Conservation (phyloP, 53 echinoderm and acorn worm genomes). For the Arbacia lixula region DNA sequence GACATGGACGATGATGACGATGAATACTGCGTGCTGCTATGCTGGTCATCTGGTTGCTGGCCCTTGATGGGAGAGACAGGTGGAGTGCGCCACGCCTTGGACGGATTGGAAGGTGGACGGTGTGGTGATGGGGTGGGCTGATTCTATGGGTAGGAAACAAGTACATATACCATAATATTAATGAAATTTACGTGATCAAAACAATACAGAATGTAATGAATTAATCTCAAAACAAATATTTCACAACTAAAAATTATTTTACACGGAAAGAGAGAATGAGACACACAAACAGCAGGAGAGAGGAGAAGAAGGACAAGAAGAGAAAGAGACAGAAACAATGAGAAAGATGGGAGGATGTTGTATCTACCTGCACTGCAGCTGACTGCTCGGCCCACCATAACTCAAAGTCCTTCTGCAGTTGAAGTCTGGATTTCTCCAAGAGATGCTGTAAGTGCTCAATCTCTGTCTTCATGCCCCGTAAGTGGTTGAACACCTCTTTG, state of each 20-base stretch:
- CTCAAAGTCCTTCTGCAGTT: conserved; percentile 98
- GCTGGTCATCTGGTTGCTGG: conserved; percentile 44
- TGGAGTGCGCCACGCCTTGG: conserved; percentile 96
- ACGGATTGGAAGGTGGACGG: conserved; percentile 80
- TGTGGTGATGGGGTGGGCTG: conserved; percentile 46
- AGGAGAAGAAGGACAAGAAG: background rate
- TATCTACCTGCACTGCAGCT: conserved; percentile 75
- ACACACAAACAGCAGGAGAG: background rate
- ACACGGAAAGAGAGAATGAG: too few species aligned
- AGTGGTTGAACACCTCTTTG: conserved; percentile 81
- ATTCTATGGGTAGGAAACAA: background rate
- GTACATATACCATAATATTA: background rate
- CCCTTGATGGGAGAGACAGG: conserved; percentile 79
- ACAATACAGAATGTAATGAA: too few species aligned
- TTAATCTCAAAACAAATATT: too few species aligned
- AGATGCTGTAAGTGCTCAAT: conserved; percentile 98
- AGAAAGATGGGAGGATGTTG: too few species aligned
- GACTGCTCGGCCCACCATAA: conserved; percentile 97
- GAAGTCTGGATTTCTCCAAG: conserved; percentile 91
- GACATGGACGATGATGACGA: conserved; percentile 1
- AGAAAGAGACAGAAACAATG: background rate
- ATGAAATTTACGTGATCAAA: too few species aligned
- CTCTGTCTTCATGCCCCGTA: conserved; percentile 91
- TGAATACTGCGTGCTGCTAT: background rate
- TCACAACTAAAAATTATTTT: too few species aligned